Evolutionary conservation across 2,113 vertebrate genomes (phyloP).

Genomic region (Oreamnos americanus): DNA sequence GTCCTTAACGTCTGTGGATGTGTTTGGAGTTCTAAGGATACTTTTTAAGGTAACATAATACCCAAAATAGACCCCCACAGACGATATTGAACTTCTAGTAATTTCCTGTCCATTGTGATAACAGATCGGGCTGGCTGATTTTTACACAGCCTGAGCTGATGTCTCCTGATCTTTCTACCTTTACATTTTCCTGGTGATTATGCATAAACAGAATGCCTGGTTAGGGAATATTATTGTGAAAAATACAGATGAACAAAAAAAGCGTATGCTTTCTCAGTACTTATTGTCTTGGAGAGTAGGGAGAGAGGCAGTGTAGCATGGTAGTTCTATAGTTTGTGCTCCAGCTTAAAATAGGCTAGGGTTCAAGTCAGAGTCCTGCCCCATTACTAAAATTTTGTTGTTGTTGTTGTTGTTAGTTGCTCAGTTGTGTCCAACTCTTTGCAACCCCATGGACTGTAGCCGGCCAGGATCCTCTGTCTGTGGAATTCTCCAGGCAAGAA

Average conservation of each 20-base stretch:
- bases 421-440: not conserved
- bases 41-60: not conserved
- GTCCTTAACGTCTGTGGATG: not conserved
- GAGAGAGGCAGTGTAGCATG: no score
- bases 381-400: not conserved
- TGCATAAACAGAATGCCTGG: not conserved
- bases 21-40: not conserved
- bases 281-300: not conserved
- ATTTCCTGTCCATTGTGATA: not conserved
- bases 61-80: not conserved
- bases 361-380: not conserved
- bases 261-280: not conserved
- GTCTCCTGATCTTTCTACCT: not conserved
- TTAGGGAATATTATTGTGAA: not conserved
- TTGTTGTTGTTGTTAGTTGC: accelerated
- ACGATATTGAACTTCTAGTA: not conserved
- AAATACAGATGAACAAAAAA: not conserved
- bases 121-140: not conserved
- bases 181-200: not conserved
- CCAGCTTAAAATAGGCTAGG: not conserved
- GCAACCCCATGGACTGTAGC: not conserved
- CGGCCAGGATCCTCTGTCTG: not conserved
- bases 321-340: not conserved
- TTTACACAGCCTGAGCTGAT: not conserved
- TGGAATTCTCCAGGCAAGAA: not conserved